Evolutionary conservation across 2,888 invertebrate genomes (phyloP).

Genomic region (Diachrysia chrysitis): DNA sequence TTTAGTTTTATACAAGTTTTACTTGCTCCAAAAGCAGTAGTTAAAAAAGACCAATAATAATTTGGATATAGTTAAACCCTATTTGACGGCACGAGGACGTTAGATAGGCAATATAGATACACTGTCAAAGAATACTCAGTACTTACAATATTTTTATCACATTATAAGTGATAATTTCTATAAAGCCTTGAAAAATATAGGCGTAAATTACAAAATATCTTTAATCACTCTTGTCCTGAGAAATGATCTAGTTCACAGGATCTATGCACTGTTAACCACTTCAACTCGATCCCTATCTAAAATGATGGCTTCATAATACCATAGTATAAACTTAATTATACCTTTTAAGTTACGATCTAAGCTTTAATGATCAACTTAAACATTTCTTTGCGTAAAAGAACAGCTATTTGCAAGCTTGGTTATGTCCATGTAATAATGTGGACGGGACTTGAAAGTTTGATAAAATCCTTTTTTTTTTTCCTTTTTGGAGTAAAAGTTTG

Average conservation of each 20-base stretch:
- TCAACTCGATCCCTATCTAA: conserved; percentile 39
- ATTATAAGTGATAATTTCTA: no score
- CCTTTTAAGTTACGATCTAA: conserved; percentile 20
- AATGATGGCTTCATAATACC: conserved; percentile 43
- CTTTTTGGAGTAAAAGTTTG: not conserved
- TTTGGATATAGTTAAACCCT: no score
- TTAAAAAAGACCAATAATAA: no score
- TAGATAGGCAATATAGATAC: no score
- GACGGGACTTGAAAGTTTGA: not conserved
- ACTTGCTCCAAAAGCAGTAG: no score
- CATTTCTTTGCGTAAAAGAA: not conserved
- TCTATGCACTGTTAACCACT: conserved; percentile 39
- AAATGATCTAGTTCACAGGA: conserved; percentile 28
- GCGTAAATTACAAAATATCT: not conserved
- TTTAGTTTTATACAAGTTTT: no score
- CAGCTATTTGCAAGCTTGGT: not conserved
- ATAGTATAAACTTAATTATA: conserved; percentile 50
- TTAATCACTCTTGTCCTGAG: not conserved
- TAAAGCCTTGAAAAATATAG: not conserved
- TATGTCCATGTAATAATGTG: not conserved
- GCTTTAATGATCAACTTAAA: conserved; percentile 10
- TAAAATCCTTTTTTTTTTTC: not conserved
- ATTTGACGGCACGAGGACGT: no score
- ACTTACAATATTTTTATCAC: no score
- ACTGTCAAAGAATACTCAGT: no score